Evolutionary conservation across 2,888 invertebrate genomes (phyloP).

Genomic region (Melanostoma scalare): DNA sequence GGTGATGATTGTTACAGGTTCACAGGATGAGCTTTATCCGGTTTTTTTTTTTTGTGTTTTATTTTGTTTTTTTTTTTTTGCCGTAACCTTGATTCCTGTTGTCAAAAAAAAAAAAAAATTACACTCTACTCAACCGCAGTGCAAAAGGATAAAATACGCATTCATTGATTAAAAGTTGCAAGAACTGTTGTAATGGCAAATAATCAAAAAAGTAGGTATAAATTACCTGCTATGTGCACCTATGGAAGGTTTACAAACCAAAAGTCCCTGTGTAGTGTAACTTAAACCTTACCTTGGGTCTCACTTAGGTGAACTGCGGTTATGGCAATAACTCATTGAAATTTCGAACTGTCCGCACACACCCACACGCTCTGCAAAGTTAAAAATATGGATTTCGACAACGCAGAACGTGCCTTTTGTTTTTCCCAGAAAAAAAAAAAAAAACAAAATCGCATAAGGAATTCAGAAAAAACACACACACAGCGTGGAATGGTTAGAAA

Average conservation of each 20-base stretch:
- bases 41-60: slow-evolving; percentile 1
- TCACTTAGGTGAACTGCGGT: neutral
- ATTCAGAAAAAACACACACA: no score
- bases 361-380: slow-evolving; percentile 11
- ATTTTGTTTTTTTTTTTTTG: slow-evolving; percentile 8
- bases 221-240: slow-evolving; percentile 26
- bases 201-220: slow-evolving; percentile 40
- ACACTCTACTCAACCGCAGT: no score
- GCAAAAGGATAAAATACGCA: no score
- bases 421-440: slow-evolving; percentile 1
- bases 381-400: slow-evolving; percentile 1
- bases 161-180: slow-evolving; percentile 27
- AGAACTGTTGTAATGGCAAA: slow-evolving; percentile 35
- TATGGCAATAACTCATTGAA: slow-evolving; percentile 31
- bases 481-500: neutral
- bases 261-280: slow-evolving; percentile 8
- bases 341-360: slow-evolving; percentile 28
- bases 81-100: slow-evolving; percentile 25
- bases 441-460: no score
- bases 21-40: slow-evolving; percentile 52
- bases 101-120: no score
- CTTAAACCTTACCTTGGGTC: neutral
- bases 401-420: slow-evolving; percentile 4
- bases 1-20: slow-evolving; percentile 65
- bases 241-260: no score